Percentiles rank a stretch among this genome's conserved stretches.
phyloP scores from a whole-genome alignment of 2,113 vertebrate species.

The Phylloscopus trochilus region DNA sequence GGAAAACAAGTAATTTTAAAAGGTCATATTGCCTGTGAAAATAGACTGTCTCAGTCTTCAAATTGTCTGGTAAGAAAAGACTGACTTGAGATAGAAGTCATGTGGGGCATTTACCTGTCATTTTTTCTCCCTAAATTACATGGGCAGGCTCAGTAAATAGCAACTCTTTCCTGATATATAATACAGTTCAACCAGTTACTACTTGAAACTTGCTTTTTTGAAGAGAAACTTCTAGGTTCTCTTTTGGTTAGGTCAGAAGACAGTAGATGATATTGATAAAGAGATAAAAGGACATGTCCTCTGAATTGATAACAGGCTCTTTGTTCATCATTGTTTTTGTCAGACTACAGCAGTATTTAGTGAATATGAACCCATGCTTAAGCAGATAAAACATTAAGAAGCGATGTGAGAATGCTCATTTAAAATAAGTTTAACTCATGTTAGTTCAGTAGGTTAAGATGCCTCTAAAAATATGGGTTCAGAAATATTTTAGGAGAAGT shows the following conservation, averaged over 20 bases:
- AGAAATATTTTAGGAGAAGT: background rate
- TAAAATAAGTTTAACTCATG: background rate
- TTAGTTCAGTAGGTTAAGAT: background rate
- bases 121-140: constrained; percentile 64
- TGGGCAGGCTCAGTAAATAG: constrained; percentile 51
- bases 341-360: constrained; percentile 21
- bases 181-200: constrained; percentile 59
- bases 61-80: constrained; percentile 64
- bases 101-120: constrained; percentile 48
- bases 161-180: constrained; percentile 42
- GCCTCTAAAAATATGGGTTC: background rate
- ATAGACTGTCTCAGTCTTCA: constrained; percentile 59
- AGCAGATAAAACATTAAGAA: background rate
- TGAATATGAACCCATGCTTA: background rate
- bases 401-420: background rate
- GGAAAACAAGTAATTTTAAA: constrained; percentile 64
- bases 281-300: background rate
- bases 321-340: background rate
- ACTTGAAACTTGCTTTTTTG: constrained; percentile 61
- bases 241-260: constrained; percentile 6
- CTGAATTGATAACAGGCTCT: background rate
- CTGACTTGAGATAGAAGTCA: constrained; percentile 16
- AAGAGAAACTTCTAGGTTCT: constrained; percentile 20
- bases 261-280: constrained; percentile 1
- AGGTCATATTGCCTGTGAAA: constrained; percentile 61